phyloP scores from a whole-genome alignment of 1,140 invertebrate genomes.

The Cyrtorhinus lividipennis region DNA sequence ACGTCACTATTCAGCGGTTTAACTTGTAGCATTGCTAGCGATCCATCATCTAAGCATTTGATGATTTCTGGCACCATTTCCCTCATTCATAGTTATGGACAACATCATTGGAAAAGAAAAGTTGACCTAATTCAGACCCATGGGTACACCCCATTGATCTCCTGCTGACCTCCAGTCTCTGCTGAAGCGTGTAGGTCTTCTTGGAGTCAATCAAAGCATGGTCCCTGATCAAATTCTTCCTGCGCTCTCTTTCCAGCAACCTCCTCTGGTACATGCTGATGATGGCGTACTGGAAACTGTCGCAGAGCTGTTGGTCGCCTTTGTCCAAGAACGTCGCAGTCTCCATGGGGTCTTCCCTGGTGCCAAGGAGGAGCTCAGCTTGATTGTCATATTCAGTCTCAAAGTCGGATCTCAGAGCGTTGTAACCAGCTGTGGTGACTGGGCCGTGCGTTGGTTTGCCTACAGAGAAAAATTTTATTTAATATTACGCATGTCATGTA shows the following conservation, averaged over 20 bases:
- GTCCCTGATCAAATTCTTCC: slow-evolving; percentile 54
- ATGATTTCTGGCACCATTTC: too few species aligned
- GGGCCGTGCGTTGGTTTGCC: neutral
- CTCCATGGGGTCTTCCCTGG: neutral
- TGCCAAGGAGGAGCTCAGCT: slow-evolving; percentile 52
- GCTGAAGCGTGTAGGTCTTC: slow-evolving; percentile 43
- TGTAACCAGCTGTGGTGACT: slow-evolving; percentile 49
- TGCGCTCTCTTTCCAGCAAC: slow-evolving; percentile 50
- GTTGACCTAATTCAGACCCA: too few species aligned
- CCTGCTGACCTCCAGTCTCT: slow-evolving; percentile 47
- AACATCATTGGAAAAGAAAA: too few species aligned
- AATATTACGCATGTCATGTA: too few species aligned
- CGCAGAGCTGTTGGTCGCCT: neutral
- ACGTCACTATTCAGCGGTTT: too few species aligned
- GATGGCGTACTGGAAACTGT: neutral
- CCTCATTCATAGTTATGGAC: too few species aligned
- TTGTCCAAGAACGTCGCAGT: neutral
- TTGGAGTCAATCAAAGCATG: slow-evolving; percentile 65
- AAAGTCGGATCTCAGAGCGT: slow-evolving; percentile 74
- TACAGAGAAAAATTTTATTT: neutral
- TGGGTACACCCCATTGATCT: too few species aligned
- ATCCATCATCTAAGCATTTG: too few species aligned
- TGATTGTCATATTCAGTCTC: slow-evolving; percentile 66
- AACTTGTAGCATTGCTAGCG: too few species aligned
- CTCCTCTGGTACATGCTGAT: slow-evolving; percentile 43